Conservation (phyloP, 2,113 vertebrate species). For the Sander vitreus region DNA sequence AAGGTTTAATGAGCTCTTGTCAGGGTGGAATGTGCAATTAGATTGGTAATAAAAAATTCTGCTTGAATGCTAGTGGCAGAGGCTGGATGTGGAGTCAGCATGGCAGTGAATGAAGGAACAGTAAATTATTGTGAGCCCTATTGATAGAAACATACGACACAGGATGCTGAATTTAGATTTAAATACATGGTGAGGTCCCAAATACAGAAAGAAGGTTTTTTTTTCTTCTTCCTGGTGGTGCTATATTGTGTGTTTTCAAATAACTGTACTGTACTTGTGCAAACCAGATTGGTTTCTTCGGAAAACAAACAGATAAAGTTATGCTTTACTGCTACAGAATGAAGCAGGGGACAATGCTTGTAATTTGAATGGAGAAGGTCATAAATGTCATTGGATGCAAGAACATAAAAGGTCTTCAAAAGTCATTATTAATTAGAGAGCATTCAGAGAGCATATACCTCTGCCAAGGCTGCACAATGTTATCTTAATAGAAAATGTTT, state of each 20-base stretch:
- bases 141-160: conserved; percentile 67
- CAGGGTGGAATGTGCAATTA: conserved; percentile 99
- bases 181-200: conserved; percentile 72
- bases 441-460: neutral
- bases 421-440: neutral
- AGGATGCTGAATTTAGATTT: conserved; percentile 78
- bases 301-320: conserved; percentile 34
- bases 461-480: neutral
- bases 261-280: conserved; percentile 64
- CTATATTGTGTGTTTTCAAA: conserved; percentile 64
- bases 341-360: conserved; percentile 12
- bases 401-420: neutral
- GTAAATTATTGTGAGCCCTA: conserved; percentile 75
- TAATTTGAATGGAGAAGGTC: conserved; percentile 34
- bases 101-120: conserved; percentile 74
- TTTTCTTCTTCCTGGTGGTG: conserved; percentile 19
- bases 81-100: conserved; percentile 71
- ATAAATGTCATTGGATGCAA: neutral
- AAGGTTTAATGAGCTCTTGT: conserved; percentile 99
- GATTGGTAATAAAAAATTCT: conserved; percentile 94
- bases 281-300: conserved; percentile 39
- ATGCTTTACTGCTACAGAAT: conserved; percentile 8
- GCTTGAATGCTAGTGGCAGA: conserved; percentile 75
- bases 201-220: conserved; percentile 49
- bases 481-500: neutral